These are phyloP conservation scores for Andricus grossulariae DNA, from an alignment of 1,140 invertebrate genomes.

Conservation along the genomic window DNA sequence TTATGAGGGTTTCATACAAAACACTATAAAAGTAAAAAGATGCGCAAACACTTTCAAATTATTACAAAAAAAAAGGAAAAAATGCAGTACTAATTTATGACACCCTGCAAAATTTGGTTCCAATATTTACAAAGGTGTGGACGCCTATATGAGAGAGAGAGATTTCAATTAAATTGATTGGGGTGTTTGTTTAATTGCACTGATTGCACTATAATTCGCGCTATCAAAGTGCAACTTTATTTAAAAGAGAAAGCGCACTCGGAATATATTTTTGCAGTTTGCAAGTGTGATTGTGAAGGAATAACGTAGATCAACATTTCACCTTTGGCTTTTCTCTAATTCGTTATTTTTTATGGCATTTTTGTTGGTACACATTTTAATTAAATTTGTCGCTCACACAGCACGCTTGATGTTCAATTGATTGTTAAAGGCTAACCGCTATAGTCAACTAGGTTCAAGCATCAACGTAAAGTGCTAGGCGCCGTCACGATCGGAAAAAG, in stretches of 20 bases:
- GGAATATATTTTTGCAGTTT: not conserved
- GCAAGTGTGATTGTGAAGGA: not conserved
- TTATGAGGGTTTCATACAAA: no score
- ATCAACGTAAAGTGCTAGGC: conserved; percentile 21
- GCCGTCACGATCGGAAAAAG: conserved; percentile 5
- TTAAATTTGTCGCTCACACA: conserved; percentile 19
- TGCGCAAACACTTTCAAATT: no score
- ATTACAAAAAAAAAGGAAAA: no score
- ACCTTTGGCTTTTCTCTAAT: conserved; percentile 1
- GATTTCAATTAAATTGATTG: conserved; percentile 1
- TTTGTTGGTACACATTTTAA: conserved; percentile 15
- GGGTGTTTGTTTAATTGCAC: not conserved
- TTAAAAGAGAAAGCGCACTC: not conserved
- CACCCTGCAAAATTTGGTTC: no score
- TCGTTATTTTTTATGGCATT: conserved; percentile 4
- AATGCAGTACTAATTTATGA: no score
- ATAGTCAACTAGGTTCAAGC: conserved; percentile 10
- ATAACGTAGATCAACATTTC: not conserved
- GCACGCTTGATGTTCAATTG: conserved; percentile 16
- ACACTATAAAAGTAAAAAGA: no score
- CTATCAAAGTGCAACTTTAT: not conserved
- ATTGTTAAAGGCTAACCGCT: conserved; percentile 16
- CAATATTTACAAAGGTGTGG: no score
- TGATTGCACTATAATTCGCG: not conserved
- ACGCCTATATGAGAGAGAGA: not conserved